Base-by-base conservation (phyloP, 1,140 invertebrate genomes). In the Venustaconcha ellipsiformis region DNA sequence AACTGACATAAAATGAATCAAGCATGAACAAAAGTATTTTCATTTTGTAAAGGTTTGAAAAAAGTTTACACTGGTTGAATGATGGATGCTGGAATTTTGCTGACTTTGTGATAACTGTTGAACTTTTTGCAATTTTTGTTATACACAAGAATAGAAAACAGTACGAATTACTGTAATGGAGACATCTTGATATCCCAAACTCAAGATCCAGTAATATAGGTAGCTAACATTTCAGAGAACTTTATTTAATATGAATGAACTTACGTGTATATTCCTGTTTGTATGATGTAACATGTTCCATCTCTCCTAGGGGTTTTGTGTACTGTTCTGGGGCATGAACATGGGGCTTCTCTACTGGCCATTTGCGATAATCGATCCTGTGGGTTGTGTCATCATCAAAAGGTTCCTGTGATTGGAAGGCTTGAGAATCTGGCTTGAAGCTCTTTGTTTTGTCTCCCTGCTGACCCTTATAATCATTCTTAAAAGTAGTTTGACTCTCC, bases 241-340 rank as follows among this genome's bases (percentile, higher is more conserved):
- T 11, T 48, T 48, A 48, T 2, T 6, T 48, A 48, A 48, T 37
- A 37, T 37, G 37, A 37, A 37, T 48, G 63, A 14, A 80, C 76
- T 77, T 85, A 90, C 89, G 82, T 74, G 85, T 86, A 70, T 87
- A 91, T 71, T 90, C 89, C 69, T 87, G 87, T 30, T 86, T 88
- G 77, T 91, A 90, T 37, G 88, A 90, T 23, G 90, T 90, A 65
- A 86, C 67, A 18, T 72, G 75, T 56, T 90, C 90, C 72, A 90
- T 85, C 11, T 86, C 83, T 0, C 90, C 90, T 26, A 81, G 72
- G 18, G 89, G 89, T 77, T 70, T 82, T 30, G 77, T 76, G 71
- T 90, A 90, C 26, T 78, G 65, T 23, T 90, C 88, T 59, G 75
- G 84, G n/a, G 80, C 78, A 48, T 85, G 80, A 8, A 84, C 60